Percentiles rank a stretch among this genome's conserved stretches.
These are phyloP conservation scores for Fopius arisanus DNA, from an alignment of 1,140 invertebrate genomes.

Conservation along the genomic window DNA sequence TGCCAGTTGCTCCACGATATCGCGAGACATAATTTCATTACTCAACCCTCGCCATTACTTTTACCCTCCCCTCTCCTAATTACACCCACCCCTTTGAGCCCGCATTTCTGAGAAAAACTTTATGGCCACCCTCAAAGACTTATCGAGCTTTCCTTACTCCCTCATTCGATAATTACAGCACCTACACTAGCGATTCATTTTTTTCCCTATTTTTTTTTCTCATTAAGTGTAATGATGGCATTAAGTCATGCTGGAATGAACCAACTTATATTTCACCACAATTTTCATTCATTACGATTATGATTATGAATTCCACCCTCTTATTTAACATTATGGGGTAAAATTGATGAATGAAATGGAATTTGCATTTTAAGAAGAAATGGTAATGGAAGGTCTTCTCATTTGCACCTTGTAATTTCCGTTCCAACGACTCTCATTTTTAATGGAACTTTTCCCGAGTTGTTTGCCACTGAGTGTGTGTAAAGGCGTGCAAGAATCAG, in stretches of 20 bases:
- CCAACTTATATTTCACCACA: not conserved
- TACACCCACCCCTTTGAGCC: constrained; percentile 15
- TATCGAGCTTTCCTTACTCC: constrained; percentile 36
- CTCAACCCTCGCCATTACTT: constrained; percentile 8
- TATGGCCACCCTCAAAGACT: constrained; percentile 24
- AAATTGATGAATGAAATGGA: constrained; percentile 1
- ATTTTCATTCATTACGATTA: not conserved
- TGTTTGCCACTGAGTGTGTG: not conserved
- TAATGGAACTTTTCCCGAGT: not conserved
- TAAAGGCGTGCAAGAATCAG: not conserved
- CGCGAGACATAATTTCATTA: constrained; percentile 29
- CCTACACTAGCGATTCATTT: constrained; percentile 30
- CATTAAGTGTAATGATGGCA: constrained; percentile 22
- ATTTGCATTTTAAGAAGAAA: constrained; percentile 7
- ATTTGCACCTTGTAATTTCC: constrained; percentile 20
- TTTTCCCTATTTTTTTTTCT: constrained; percentile 26
- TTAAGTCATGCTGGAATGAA: constrained; percentile 2
- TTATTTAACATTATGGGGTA: not conserved
- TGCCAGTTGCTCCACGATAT: not conserved
- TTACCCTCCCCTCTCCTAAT: constrained; percentile 12
- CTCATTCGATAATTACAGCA: constrained; percentile 35
- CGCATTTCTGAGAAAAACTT: constrained; percentile 25
- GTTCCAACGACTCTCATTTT: not conserved
- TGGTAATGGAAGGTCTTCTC: not conserved
- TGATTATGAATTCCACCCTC: not conserved